Conservation (phyloP, 2,797 vertebrate genomes). For the Sebastes itinus region DNA sequence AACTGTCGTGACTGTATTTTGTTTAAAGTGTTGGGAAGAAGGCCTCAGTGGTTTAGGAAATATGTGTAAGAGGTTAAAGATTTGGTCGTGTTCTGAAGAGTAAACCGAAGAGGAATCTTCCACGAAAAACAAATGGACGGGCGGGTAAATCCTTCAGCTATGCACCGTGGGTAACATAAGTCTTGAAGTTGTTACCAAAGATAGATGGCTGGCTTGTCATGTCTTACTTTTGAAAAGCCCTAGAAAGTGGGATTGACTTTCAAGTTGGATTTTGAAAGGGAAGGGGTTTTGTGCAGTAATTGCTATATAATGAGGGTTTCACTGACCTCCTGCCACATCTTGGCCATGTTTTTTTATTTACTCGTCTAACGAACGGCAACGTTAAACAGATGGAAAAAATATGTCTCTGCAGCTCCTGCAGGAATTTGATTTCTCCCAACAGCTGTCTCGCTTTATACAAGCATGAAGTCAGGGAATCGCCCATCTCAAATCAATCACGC, state of each 20-base stretch:
- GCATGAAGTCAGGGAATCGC: slow-evolving; percentile 88
- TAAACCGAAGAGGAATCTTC: slow-evolving; percentile 33
- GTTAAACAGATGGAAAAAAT: slow-evolving; percentile 91
- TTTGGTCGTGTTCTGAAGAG: slow-evolving; percentile 25
- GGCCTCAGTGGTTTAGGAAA: slow-evolving; percentile 26
- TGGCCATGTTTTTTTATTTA: slow-evolving; percentile 89
- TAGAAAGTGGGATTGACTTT: slow-evolving; percentile 78
- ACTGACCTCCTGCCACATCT: slow-evolving; percentile 85
- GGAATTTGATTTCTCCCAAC: slow-evolving; percentile 89
- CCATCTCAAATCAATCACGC: slow-evolving; percentile 89
- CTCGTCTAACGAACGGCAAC: slow-evolving; percentile 83
- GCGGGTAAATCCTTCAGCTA: slow-evolving; percentile 30
- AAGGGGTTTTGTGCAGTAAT: slow-evolving; percentile 82
- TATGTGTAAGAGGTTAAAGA: slow-evolving; percentile 25
- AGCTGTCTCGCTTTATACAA: slow-evolving; percentile 93
- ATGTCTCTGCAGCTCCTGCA: slow-evolving; percentile 86
- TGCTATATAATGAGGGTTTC: slow-evolving; percentile 88
- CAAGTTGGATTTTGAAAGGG: slow-evolving; percentile 76
- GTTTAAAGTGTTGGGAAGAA: slow-evolving; percentile 16
- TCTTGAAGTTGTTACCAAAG: slow-evolving; percentile 69
- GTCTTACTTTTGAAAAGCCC: slow-evolving; percentile 73
- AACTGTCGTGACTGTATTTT: slow-evolving; percentile 21
- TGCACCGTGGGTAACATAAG: slow-evolving; percentile 31
- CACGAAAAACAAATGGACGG: slow-evolving; percentile 23
- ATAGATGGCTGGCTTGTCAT: slow-evolving; percentile 66